Evolutionary conservation across 2,113 vertebrate species (phyloP).

Genomic region (Macheiramphus alcinus): DNA sequence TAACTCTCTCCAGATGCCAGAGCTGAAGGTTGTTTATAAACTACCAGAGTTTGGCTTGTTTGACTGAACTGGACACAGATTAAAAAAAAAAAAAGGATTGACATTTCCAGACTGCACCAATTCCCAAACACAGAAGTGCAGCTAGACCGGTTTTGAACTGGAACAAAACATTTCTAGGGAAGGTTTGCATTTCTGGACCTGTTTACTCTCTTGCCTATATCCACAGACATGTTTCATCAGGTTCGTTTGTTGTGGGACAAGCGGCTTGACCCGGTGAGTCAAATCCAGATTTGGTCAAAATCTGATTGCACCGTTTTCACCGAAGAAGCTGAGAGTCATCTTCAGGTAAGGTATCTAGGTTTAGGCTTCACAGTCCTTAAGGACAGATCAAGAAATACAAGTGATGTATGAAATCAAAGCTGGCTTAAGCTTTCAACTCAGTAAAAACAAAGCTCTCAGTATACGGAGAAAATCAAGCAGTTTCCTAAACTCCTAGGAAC

Average conservation of each 20-base stretch:
- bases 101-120: neutral
- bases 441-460: neutral
- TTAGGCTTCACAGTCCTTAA: neutral
- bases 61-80: neutral
- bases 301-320: neutral
- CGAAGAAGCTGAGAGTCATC: neutral
- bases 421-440: neutral
- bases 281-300: neutral
- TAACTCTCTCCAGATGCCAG: neutral
- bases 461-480: neutral
- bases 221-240: neutral
- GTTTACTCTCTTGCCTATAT: neutral
- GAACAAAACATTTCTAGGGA: neutral
- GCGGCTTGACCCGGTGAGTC: neutral
- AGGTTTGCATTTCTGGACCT: neutral
- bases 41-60: neutral
- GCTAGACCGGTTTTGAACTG: neutral
- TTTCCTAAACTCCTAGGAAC: neutral
- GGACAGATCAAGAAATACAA: neutral
- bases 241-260: accelerated
- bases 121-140: neutral
- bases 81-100: neutral
- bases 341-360: neutral
- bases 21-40: neutral
- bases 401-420: neutral